Evolutionary conservation across 2,888 invertebrate genomes (phyloP).

Genomic region (Hoplodrina ambigua): DNA sequence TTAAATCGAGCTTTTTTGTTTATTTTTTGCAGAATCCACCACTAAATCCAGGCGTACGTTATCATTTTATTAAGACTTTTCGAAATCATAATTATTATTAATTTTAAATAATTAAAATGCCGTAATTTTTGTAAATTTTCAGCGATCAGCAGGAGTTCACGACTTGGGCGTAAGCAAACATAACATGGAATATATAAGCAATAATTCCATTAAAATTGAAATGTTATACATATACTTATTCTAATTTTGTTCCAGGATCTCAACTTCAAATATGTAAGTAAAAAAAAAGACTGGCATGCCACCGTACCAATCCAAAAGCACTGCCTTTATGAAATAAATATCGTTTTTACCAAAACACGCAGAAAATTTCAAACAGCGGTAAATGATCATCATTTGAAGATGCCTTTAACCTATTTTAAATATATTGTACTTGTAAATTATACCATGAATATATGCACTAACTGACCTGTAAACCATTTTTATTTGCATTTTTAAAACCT

Average conservation of each 20-base stretch:
- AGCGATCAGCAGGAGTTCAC: constrained; percentile 33
- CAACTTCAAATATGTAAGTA: constrained; percentile 75
- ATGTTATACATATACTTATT: neutral
- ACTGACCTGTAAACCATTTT: constrained; percentile 1
- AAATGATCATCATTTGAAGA: too few species aligned
- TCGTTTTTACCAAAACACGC: neutral
- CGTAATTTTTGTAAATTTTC: constrained; percentile 7
- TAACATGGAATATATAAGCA: neutral
- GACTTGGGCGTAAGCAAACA: constrained; percentile 49
- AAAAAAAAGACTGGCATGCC: neutral
- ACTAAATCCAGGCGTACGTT: constrained; percentile 22
- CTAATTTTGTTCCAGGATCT: constrained; percentile 67
- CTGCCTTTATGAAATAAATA: neutral
- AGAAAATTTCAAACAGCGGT: neutral
- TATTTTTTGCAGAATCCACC: constrained; percentile 35
- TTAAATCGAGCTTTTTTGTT: neutral
- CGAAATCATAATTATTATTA: neutral
- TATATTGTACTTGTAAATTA: too few species aligned
- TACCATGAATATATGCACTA: neutral
- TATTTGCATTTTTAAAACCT: neutral
- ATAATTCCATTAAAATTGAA: neutral
- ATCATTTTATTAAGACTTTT: neutral
- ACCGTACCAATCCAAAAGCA: neutral
- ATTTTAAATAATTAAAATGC: neutral
- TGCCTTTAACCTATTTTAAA: too few species aligned